Conservation (phyloP, 2,888 invertebrate genomes). For the Omphaloscelis lunosa region DNA sequence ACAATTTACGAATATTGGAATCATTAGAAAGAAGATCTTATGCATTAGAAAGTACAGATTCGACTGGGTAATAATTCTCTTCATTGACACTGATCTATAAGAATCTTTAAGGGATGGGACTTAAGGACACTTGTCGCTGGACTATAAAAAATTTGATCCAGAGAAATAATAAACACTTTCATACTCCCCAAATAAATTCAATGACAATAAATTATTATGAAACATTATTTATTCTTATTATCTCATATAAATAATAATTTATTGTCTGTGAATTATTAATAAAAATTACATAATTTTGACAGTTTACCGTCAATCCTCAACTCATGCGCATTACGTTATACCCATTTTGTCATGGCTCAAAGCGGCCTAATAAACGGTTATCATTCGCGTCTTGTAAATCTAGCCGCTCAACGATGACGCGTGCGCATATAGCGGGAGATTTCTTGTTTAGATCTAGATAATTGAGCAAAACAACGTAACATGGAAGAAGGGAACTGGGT, state of each 20-base stretch:
- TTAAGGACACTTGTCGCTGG: background rate
- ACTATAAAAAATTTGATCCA: background rate
- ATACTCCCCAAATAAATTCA: constrained; percentile 1
- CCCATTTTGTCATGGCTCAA: constrained; percentile 51
- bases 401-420: constrained; percentile 39
- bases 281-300: constrained; percentile 7
- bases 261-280: too few relatives aligned
- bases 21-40: background rate
- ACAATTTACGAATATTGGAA: background rate
- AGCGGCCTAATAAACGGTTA: constrained; percentile 49
- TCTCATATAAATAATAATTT: too few relatives aligned
- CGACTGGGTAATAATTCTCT: background rate
- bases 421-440: constrained; percentile 47
- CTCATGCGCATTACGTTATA: constrained; percentile 28
- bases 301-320: constrained; percentile 29
- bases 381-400: constrained; percentile 43
- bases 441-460: constrained; percentile 56
- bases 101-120: background rate
- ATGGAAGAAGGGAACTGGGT: constrained; percentile 46
- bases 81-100: background rate
- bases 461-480: constrained; percentile 51
- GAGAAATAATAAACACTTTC: background rate
- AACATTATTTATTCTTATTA: background rate
- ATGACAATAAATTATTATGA: background rate
- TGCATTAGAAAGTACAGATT: background rate